A percentile compares a stretch with the other conserved stretches of the same genome.
These are phyloP conservation scores for Recurvirostra avosetta DNA, from an alignment of 2,113 vertebrate genomes.

Conservation along the genomic window DNA sequence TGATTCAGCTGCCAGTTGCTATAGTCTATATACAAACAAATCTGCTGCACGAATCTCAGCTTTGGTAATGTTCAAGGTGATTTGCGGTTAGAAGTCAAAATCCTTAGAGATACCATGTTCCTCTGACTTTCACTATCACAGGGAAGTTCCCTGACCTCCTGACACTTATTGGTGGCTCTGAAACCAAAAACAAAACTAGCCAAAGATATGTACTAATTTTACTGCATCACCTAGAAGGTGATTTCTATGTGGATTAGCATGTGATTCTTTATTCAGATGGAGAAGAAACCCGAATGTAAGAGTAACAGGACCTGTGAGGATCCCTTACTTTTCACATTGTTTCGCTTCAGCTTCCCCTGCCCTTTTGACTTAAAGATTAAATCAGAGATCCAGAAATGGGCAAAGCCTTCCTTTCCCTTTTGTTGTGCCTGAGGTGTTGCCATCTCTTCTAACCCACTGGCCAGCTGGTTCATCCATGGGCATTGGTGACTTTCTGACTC, in stretches of 20 bases:
- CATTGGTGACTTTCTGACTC: background rate
- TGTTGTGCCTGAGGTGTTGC: background rate
- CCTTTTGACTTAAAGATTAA: background rate
- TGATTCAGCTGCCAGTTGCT: background rate
- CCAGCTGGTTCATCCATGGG: background rate
- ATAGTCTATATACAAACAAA: background rate
- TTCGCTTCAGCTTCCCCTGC: background rate
- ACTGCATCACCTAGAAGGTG: background rate
- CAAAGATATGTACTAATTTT: background rate
- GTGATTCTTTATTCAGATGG: background rate
- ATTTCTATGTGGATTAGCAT: background rate
- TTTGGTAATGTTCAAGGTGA: background rate
- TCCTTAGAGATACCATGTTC: background rate
- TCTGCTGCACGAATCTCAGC: background rate
- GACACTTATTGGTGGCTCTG: background rate
- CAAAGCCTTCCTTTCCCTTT: background rate
- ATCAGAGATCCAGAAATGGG: background rate
- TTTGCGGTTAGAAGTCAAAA: background rate
- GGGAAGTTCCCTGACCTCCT: background rate
- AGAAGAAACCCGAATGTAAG: background rate
- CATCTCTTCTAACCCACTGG: background rate
- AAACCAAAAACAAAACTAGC: background rate
- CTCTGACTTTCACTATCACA: background rate
- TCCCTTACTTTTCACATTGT: background rate
- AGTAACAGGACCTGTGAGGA: background rate